A percentile compares a stretch with the other conserved stretches of the same genome.
phyloP scores from a whole-genome alignment of 2,888 invertebrate species.

The Torymus aiolomorphi region DNA sequence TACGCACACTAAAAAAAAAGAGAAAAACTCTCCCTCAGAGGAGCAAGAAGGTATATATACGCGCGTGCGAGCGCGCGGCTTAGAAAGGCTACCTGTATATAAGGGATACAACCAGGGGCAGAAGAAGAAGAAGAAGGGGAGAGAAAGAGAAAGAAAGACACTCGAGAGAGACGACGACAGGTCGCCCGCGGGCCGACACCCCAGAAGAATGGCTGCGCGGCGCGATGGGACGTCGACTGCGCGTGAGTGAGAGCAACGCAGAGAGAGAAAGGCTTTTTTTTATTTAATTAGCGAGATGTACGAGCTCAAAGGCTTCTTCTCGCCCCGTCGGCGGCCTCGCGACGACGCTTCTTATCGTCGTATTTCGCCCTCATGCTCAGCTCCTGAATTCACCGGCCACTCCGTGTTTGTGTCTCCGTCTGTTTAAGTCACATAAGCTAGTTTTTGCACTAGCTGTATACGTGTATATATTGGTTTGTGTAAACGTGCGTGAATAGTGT shows the following conservation, averaged over 20 bases:
- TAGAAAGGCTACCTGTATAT: neutral
- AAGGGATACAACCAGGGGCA: neutral
- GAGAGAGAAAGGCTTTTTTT: slow-evolving; percentile 60
- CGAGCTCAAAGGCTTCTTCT: slow-evolving; percentile 67
- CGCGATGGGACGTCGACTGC: slow-evolving; percentile 50
- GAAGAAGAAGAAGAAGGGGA: neutral
- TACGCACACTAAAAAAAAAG: too few relatives aligned
- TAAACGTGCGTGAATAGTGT: neutral
- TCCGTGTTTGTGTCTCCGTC: too few relatives aligned
- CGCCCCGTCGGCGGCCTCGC: neutral
- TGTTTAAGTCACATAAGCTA: too few relatives aligned
- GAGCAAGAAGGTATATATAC: too few relatives aligned
- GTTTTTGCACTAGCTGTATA: too few relatives aligned
- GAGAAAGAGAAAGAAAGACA: slow-evolving; percentile 54
- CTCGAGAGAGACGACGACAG: slow-evolving; percentile 61
- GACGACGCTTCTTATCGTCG: slow-evolving; percentile 26
- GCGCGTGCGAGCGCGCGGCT: neutral
- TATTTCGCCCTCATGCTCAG: neutral
- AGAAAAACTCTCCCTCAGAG: too few relatives aligned
- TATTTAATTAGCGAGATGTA: slow-evolving; percentile 73
- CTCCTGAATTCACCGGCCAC: neutral
- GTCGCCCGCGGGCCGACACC: slow-evolving; percentile 69
- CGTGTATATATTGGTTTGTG: neutral
- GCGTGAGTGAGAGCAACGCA: slow-evolving; percentile 41
- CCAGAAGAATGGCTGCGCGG: slow-evolving; percentile 66